Evolutionary conservation across 2,888 invertebrate genomes (phyloP).

Genomic region (Parasteatoda lunata): DNA sequence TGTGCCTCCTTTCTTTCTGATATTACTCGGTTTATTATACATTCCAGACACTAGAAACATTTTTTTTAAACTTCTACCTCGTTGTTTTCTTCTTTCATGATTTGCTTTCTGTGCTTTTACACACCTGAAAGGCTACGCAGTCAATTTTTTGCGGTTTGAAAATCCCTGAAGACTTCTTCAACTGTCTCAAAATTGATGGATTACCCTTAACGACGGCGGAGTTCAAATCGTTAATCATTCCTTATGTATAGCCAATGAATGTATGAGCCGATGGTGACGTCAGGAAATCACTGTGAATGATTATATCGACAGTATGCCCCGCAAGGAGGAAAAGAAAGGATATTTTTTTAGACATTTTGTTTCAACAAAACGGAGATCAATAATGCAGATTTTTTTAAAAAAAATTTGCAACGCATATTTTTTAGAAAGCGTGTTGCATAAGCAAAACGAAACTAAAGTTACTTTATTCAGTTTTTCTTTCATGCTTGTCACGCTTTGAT

Average conservation of each 20-base stretch:
- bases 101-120: conserved; percentile 20
- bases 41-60: conserved; percentile 36
- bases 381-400: too few relatives aligned
- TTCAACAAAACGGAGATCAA: too few relatives aligned
- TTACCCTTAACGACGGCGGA: conserved; percentile 46
- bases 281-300: conserved; percentile 32
- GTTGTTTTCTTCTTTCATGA: conserved; percentile 27
- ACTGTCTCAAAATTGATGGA: conserved; percentile 44
- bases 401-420: too few relatives aligned
- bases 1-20: background rate
- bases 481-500: too few relatives aligned
- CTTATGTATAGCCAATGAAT: conserved; percentile 43
- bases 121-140: conserved; percentile 27
- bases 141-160: conserved; percentile 30
- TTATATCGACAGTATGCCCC: conserved; percentile 34
- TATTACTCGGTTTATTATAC: conserved; percentile 16
- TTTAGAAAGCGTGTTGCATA: too few relatives aligned
- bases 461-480: too few relatives aligned
- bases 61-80: conserved; percentile 19
- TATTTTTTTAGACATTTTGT: background rate
- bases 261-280: conserved; percentile 32
- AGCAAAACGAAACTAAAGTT: too few relatives aligned
- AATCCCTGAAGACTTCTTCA: conserved; percentile 46
- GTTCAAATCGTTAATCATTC: conserved; percentile 55
- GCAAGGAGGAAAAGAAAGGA: background rate